These are phyloP conservation scores for Oscheius sp. DNA, from an alignment of 2,888 invertebrate species.

Conservation along the genomic window DNA sequence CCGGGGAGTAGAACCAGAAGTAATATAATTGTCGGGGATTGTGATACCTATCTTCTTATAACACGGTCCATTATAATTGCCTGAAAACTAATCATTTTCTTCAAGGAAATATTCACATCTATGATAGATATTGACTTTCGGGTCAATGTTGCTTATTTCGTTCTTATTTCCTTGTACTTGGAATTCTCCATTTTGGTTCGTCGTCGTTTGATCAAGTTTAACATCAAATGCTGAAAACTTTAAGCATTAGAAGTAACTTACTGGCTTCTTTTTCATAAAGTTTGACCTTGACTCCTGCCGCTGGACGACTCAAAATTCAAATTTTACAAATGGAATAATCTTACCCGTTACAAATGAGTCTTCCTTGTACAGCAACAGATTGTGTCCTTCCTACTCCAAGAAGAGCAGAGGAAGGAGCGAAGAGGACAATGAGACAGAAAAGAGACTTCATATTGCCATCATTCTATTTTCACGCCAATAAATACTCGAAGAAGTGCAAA, in stretches of 20 bases:
- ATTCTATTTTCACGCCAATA: background rate
- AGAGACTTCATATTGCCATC: background rate
- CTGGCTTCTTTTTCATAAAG: constrained; percentile 52
- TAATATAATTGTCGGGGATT: constrained; percentile 53
- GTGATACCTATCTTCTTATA: constrained; percentile 58
- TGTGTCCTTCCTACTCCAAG: constrained; percentile 50
- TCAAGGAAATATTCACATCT: constrained; percentile 57
- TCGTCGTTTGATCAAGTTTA: constrained; percentile 36
- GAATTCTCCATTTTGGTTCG: constrained; percentile 49
- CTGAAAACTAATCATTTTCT: too few species aligned
- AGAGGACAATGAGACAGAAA: background rate
- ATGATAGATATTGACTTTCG: constrained; percentile 56
- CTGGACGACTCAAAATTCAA: constrained; percentile 31
- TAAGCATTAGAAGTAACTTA: constrained; percentile 28
- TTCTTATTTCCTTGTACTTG: constrained; percentile 45
- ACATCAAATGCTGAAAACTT: constrained; percentile 49
- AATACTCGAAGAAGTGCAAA: background rate
- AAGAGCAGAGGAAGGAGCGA: constrained; percentile 32
- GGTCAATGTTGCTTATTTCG: constrained; percentile 51
- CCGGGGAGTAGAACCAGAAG: constrained; percentile 42
- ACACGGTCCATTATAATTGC: too few species aligned
- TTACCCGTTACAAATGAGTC: constrained; percentile 49
- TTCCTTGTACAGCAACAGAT: constrained; percentile 49
- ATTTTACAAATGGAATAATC: constrained; percentile 38
- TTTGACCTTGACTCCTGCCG: constrained; percentile 49